Base-by-base conservation (phyloP, 2,113 vertebrate genomes). In the Scytalopus superciliaris region DNA sequence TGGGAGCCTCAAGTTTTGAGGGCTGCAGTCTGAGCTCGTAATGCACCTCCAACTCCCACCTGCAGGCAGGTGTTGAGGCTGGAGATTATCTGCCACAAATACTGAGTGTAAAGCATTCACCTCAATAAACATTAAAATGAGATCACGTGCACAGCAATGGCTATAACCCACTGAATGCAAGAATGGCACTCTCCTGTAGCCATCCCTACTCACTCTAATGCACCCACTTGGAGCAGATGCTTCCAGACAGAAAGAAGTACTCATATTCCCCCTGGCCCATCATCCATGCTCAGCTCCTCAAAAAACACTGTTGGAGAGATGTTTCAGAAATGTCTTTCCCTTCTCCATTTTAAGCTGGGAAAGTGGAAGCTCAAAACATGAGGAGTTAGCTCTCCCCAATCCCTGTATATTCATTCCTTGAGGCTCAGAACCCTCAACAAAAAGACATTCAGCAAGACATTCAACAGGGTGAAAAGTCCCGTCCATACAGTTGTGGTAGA, bases 201-300 rank as follows among this genome's bases (percentile, higher is more conserved):
- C 37, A 57, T 22, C 40, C 2, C 0, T 6, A 3, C 12, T 35
- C 62, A 24, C 31, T 45, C 19, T 5, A 49, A 47, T 4, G 8
- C 22, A 67, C 5, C 7, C 6, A 21, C 25, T 14, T 28, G 12
- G 14, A 76, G 25, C 10, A n/a, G 28, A 35, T 50, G 56, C 10
- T 73, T 30, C 35, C 37, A 45, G 57, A 31, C 15, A 84, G 17
- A 83, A 73, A 62, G 31, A 37, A 67, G 15, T 7, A 14, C 19
- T 17, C 3, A 0, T 19, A 47, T 52, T 89, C 33, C 18, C 28
- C 23, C 56, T n/a, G 37, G 17, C 16, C 27, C 56, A 40, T 52
- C 27, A 23, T 8, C 12, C 4, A 0, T 14, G 16, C 37, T n/a
- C 39, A 87, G 52, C 12, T 87, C 28, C 28, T 66, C 35, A 52